Evolutionary conservation across 23 tunicate genomes (phyloP).

Genomic region (Diplosoma virens): DNA sequence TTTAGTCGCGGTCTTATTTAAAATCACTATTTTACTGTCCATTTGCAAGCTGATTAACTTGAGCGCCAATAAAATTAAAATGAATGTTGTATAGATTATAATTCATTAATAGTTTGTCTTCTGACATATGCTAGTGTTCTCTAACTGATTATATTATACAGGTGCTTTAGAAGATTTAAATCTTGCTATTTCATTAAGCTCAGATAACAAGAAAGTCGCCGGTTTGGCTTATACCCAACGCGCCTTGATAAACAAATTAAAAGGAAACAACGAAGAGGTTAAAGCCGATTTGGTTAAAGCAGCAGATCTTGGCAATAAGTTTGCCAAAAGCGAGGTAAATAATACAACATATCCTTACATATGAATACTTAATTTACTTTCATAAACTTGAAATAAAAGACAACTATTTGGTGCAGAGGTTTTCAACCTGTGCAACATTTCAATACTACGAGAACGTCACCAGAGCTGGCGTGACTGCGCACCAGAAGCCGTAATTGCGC

Average conservation of each 20-base stretch:
- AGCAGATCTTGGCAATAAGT: constrained; percentile 77
- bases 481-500: neutral
- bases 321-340: constrained; percentile 92
- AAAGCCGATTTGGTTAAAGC: constrained; percentile 65
- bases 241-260: constrained; percentile 47
- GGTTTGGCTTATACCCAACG: constrained; percentile 82
- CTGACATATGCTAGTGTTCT: neutral
- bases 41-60: too few species aligned
- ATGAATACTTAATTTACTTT: too few species aligned
- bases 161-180: constrained; percentile 82
- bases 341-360: too few species aligned
- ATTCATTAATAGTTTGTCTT: too few species aligned
- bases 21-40: too few species aligned
- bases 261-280: constrained; percentile 56
- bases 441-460: neutral
- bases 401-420: too few species aligned
- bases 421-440: too few species aligned
- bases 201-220: constrained; percentile 54
- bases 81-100: too few species aligned
- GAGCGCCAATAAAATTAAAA: too few species aligned
- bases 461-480: neutral
- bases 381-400: too few species aligned
- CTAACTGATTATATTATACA: neutral
- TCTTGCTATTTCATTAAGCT: constrained; percentile 51
- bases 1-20: too few species aligned